Percentiles rank a stretch among this genome's conserved stretches.
phyloP scores from a whole-genome alignment of 2,113 vertebrate species.

The Callithrix jacchus region DNA sequence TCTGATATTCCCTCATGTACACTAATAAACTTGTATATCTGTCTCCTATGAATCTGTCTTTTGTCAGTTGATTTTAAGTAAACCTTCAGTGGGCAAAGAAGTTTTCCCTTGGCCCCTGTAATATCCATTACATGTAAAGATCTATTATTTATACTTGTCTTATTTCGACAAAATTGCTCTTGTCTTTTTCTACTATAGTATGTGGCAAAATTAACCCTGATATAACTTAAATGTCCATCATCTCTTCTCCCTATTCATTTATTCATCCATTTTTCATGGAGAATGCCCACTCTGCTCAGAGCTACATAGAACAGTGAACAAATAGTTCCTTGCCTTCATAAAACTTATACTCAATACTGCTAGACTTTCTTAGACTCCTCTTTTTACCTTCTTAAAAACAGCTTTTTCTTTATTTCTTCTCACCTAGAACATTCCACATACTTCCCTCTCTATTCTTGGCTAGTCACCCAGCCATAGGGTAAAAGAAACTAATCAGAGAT shows the following conservation, averaged over 20 bases:
- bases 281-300: background rate
- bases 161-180: background rate
- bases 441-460: background rate
- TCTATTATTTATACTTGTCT: background rate
- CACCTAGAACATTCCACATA: background rate
- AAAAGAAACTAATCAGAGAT: background rate
- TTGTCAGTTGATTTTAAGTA: no score
- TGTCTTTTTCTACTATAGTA: background rate
- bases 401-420: background rate
- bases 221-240: background rate
- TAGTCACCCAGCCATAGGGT: background rate
- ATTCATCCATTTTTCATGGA: background rate
- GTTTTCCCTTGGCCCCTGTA: no score
- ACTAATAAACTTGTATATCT: no score
- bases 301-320: background rate
- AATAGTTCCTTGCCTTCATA: background rate
- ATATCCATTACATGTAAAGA: background rate
- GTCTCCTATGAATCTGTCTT: no score
- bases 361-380: background rate
- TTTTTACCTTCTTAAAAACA: background rate
- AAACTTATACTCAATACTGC: background rate
- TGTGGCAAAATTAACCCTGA: background rate
- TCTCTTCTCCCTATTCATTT: background rate
- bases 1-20: no score
- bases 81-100: no score